Conservation (phyloP, 2,113 vertebrate species). For the Micronycteris hirsuta region DNA sequence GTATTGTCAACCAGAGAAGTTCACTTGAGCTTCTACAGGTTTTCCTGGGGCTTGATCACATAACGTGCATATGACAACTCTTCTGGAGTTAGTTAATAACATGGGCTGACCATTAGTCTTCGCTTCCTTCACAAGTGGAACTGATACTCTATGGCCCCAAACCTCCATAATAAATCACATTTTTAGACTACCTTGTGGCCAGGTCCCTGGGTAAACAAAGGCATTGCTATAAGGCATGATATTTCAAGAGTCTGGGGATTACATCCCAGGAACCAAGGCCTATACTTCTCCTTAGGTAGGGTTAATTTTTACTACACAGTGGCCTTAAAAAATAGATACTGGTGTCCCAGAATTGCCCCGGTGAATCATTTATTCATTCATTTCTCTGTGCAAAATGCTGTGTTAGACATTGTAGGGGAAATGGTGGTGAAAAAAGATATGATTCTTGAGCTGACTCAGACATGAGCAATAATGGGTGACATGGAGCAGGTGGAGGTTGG, state of each 20-base stretch:
- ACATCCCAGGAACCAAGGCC: neutral
- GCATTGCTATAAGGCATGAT: neutral
- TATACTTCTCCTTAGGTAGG: neutral
- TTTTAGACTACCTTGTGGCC: neutral
- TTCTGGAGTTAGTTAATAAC: neutral
- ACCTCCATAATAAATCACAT: neutral
- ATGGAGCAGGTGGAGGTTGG: neutral
- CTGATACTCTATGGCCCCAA: neutral
- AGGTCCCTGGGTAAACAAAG: neutral
- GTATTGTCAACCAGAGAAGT: neutral
- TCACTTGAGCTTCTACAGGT: neutral
- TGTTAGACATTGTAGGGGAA: neutral
- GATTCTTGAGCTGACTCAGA: neutral
- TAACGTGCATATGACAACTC: too few relatives aligned
- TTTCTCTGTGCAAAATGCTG: neutral
- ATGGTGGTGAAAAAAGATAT: neutral
- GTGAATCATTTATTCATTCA: neutral
- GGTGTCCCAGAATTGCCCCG: neutral
- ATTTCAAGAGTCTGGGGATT: neutral
- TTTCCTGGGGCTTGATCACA: neutral
- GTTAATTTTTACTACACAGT: neutral
- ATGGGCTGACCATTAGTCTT: neutral
- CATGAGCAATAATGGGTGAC: neutral
- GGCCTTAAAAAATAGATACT: neutral
- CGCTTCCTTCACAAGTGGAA: neutral